Evolutionary conservation across 2,113 vertebrate genomes (phyloP).

Genomic region (Excalfactoria chinensis): DNA sequence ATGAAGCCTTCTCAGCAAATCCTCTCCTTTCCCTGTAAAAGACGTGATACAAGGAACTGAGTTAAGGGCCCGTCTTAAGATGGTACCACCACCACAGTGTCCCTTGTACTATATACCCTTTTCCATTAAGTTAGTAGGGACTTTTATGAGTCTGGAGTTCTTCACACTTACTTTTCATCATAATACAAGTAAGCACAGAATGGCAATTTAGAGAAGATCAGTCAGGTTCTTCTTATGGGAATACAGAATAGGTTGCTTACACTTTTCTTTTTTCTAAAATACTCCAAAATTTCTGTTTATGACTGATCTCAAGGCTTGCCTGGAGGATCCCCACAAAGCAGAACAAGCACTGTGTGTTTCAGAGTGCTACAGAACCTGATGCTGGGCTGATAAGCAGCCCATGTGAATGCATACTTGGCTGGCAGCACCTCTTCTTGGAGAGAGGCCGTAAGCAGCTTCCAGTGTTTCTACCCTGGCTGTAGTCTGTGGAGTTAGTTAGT

Average conservation of each 20-base stretch:
- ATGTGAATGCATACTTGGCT: not conserved
- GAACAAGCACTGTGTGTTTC: not conserved
- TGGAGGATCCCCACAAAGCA: fast-evolving
- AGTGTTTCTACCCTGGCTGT: not conserved
- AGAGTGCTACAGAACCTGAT: not conserved
- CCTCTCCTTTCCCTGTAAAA: not conserved
- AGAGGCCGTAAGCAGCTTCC: not conserved
- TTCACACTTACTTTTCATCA: not conserved
- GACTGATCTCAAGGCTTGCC: not conserved
- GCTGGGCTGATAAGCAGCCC: not conserved
- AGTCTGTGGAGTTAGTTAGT: conserved; percentile 5
- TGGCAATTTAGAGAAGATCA: not conserved
- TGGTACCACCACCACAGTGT: not conserved
- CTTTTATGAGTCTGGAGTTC: not conserved
- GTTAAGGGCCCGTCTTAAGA: not conserved
- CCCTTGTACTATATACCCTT: not conserved
- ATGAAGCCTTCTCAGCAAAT: not conserved
- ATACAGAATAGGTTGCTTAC: not conserved
- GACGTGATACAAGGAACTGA: not conserved
- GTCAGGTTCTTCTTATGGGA: not conserved
- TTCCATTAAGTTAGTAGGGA: not conserved
- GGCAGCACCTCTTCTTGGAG: not conserved
- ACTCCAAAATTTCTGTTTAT: not conserved
- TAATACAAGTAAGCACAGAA: not conserved
- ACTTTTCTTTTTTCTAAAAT: not conserved